A percentile compares a stretch with the other conserved stretches of the same genome.
Conservation (phyloP, 2,113 vertebrate genomes). For the Phalacrocorax pelagicus region DNA sequence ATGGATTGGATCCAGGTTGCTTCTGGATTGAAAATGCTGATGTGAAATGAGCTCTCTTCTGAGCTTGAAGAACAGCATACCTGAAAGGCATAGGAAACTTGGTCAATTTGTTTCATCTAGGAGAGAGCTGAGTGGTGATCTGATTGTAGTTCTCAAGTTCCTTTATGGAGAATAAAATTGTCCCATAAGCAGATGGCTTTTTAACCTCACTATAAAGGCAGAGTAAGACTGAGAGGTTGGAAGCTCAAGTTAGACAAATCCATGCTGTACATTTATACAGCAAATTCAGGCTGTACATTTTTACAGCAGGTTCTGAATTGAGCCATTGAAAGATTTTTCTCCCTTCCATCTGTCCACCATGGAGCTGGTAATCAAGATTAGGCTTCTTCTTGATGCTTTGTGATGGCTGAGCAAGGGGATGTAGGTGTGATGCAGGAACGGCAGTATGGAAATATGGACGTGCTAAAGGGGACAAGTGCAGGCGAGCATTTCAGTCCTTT, state of each 20-base stretch:
- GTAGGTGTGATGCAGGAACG: background rate
- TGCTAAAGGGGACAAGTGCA: background rate
- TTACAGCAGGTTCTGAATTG: background rate
- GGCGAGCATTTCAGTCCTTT: background rate
- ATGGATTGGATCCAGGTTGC: background rate
- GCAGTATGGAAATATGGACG: background rate
- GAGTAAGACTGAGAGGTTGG: background rate
- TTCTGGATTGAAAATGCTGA: background rate
- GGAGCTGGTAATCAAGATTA: background rate
- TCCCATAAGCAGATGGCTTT: background rate
- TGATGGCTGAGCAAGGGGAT: background rate
- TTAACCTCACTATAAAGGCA: background rate
- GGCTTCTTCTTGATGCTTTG: background rate
- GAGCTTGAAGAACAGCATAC: background rate
- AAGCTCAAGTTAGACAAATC: background rate
- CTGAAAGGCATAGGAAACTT: background rate
- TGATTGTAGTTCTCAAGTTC: background rate
- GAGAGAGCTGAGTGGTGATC: background rate
- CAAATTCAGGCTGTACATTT: background rate
- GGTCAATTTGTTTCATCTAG: background rate
- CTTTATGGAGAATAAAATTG: background rate
- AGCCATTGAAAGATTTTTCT: background rate
- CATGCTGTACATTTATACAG: background rate
- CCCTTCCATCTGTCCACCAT: background rate
- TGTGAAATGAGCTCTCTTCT: background rate